Percentiles rank a stretch among this genome's conserved stretches.
Evolutionary conservation across 2,113 vertebrate genomes (phyloP).

Genomic region (Solenodon paradoxus): DNA sequence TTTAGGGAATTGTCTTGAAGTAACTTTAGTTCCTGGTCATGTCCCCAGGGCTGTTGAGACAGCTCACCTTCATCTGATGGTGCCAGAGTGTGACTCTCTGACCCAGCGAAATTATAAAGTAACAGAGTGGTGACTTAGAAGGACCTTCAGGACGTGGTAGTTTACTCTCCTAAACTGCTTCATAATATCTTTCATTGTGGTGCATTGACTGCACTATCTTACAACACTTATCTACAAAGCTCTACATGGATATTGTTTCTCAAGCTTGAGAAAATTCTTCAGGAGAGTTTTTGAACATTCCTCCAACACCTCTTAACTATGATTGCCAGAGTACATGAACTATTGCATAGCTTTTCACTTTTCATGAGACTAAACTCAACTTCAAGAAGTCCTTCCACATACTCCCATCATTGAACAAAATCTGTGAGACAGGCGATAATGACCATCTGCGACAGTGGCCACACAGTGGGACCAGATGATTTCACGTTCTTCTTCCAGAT

Average conservation of each 20-base stretch:
- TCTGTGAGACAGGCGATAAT: background rate
- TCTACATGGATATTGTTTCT: background rate
- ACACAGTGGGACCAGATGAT: background rate
- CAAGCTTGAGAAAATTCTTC: background rate
- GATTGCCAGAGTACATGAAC: background rate
- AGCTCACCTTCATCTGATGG: background rate
- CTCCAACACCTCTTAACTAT: background rate
- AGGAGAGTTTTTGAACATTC: background rate
- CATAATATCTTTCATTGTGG: background rate
- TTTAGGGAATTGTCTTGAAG: background rate
- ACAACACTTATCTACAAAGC: background rate
- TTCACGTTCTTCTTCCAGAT: background rate
- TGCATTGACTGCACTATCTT: background rate
- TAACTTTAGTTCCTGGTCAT: background rate
- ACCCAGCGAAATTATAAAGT: background rate
- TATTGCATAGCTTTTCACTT: background rate
- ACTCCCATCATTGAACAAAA: background rate
- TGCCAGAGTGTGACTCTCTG: background rate
- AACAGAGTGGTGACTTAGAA: background rate
- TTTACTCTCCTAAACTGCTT: background rate
- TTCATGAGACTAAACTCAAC: background rate
- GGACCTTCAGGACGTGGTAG: background rate
- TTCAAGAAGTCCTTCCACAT: background rate
- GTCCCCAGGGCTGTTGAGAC: background rate
- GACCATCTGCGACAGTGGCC: background rate